These are phyloP conservation scores for Sylvia borin DNA, from an alignment of 2,797 vertebrate species.

Conservation along the genomic window DNA sequence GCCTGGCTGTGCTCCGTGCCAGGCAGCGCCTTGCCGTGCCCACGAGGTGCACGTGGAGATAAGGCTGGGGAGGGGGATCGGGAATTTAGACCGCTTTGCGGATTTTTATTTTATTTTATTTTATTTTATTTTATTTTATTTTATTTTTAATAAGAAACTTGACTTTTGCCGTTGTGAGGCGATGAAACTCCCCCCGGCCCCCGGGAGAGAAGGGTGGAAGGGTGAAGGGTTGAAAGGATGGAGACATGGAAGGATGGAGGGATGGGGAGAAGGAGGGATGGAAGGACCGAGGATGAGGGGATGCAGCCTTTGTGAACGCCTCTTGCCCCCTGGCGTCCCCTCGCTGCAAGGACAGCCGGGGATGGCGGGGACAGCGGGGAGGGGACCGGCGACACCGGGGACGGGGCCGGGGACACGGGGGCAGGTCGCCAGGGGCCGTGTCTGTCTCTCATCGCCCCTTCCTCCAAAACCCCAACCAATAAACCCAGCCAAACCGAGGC, in stretches of 20 bases:
- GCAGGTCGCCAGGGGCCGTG: neutral
- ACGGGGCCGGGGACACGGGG: no score
- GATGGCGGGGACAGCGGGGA: neutral
- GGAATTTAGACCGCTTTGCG: neutral
- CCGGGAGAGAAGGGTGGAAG: neutral
- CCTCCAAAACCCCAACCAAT: neutral
- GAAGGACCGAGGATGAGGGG: neutral
- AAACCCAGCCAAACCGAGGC: neutral
- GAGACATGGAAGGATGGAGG: neutral
- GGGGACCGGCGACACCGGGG: neutral
- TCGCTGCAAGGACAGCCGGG: slow-evolving; percentile 59
- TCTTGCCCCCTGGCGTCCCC: slow-evolving; percentile 79
- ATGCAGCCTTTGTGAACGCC: slow-evolving; percentile 59
- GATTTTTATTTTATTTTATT: neutral
- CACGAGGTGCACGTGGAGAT: slow-evolving; percentile 19
- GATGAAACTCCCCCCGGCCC: neutral
- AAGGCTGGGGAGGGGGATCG: neutral
- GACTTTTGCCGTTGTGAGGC: neutral
- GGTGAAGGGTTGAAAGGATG: neutral
- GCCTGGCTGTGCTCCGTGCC: slow-evolving; percentile 31
- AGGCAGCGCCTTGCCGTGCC: slow-evolving; percentile 47
- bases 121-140: no score
- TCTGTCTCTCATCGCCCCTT: neutral
- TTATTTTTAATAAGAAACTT: neutral
- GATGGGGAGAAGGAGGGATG: neutral